Evolutionary conservation across 1,140 invertebrate species (phyloP).

Genomic region (Calephelis nemesis): DNA sequence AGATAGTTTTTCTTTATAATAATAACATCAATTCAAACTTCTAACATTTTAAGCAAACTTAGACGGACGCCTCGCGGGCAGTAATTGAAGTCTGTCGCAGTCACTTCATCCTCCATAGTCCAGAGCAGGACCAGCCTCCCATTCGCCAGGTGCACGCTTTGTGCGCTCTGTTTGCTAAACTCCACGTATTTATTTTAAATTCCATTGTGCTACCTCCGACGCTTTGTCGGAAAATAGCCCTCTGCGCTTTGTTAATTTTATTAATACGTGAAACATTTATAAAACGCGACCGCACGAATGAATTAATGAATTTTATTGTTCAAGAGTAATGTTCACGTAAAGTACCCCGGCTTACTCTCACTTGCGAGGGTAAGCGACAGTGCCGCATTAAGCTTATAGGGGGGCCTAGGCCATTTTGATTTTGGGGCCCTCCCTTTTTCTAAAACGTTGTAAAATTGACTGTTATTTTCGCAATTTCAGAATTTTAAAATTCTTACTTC

Average conservation of each 20-base stretch:
- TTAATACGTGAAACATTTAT: conserved; percentile 78
- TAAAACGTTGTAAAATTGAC: no score
- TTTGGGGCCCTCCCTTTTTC: no score
- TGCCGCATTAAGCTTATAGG: no score
- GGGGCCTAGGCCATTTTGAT: no score
- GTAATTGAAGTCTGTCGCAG: conserved; percentile 61
- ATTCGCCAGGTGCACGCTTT: conserved; percentile 67
- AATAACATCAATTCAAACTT: not conserved
- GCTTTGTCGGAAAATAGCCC: conserved; percentile 72
- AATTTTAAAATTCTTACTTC: no score
- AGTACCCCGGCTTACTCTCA: conserved; percentile 51
- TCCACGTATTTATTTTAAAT: conserved; percentile 77
- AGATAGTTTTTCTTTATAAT: not conserved
- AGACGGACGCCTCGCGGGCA: conserved; percentile 44
- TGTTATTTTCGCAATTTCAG: no score
- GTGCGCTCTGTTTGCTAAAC: conserved; percentile 72
- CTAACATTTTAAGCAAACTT: conserved; percentile 5
- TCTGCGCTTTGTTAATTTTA: conserved; percentile 76
- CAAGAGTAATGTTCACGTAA: conserved; percentile 63
- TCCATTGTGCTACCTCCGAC: conserved; percentile 69
- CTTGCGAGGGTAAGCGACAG: conserved; percentile 47
- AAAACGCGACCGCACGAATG: conserved; percentile 67
- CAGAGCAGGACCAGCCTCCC: conserved; percentile 27
- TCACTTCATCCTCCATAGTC: conserved; percentile 62
- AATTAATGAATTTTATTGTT: conserved; percentile 78